These are phyloP conservation scores for Drosophila sechellia DNA, from an alignment of 1,140 invertebrate genomes.

Conservation along the genomic window DNA sequence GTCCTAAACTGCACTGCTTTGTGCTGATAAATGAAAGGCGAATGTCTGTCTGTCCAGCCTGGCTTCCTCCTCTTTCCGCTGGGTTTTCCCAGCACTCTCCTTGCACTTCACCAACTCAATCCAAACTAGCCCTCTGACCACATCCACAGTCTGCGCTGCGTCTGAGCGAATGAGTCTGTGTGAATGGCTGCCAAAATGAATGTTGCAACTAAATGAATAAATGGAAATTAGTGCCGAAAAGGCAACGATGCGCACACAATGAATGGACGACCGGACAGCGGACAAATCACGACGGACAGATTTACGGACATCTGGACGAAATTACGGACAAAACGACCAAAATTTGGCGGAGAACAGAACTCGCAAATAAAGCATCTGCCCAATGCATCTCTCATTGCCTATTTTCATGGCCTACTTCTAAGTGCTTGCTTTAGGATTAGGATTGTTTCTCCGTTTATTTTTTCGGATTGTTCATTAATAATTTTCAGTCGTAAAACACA, in stretches of 20 bases:
- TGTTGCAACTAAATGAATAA: conserved; percentile 79
- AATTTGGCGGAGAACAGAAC: conserved; percentile 2
- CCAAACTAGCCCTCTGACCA: background rate
- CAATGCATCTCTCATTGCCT: background rate
- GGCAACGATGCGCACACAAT: conserved; percentile 51
- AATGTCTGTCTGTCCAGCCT: background rate
- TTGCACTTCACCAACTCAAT: background rate
- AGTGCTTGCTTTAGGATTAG: background rate
- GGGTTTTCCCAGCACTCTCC: background rate
- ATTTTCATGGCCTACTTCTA: background rate
- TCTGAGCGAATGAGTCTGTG: conserved; percentile 29
- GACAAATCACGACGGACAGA: conserved; percentile 19
- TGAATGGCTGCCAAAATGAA: conserved; percentile 67
- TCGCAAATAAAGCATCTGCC: conserved; percentile 13
- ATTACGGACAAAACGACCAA: conserved; percentile 13
- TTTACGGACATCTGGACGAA: conserved; percentile 8
- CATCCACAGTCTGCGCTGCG: conserved; percentile 28
- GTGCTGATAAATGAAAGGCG: conserved; percentile 57
- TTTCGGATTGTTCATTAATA: too few species aligned
- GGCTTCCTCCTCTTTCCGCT: background rate
- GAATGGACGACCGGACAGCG: conserved; percentile 23
- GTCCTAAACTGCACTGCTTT: conserved; percentile 50
- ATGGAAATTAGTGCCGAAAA: conserved; percentile 73
- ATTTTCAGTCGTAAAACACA: too few species aligned
- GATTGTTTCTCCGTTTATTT: background rate